Base-by-base conservation (phyloP, 2,797 vertebrate species). In the Chanos chanos region DNA sequence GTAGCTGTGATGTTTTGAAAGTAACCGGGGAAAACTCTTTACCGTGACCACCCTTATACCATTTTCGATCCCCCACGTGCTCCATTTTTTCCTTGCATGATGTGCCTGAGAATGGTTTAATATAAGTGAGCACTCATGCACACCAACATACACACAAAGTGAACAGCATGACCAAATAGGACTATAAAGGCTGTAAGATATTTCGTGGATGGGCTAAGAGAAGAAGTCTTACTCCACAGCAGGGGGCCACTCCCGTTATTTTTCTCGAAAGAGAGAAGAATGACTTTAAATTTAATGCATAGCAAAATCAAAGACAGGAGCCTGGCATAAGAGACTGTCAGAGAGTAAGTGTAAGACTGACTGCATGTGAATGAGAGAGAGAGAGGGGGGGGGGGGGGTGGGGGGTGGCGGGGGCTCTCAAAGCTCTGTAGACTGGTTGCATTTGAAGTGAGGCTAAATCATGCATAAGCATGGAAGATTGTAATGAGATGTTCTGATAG, bases 381-480 rank as follows among this genome's bases (percentile, higher is more conserved):
- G 3, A 39, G 54, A 41, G 21, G 25, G 25, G 63, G 37, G 30
- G 8, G 30, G 30, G 30, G 31, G 13, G 39, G 6, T 30, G 10
- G n/a, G 13, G 13, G 12, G 36, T 37, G 16, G 15, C 19, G 18
- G 16, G 56, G 27, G 21, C 45, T 66, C 54, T 55, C 44, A 50
- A 22, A 37, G 13, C 37, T 28, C 27, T 57, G 59, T 54, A 54
- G 62, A 68, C 28, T 30, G 56, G 31, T 56, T 62, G 51, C 48
- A 56, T 71, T 48, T 58, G 64, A 62, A 54, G 47, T 64, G 51
- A 49, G 64, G 44, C 61, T 74, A 68, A 74, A 74, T 74, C 48
- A 65, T 74, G 64, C 49, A 61, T 68, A 68, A 74, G 67, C 51
- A 57, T 52, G 44, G 51, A 68, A 40, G 56, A 61, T 34, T n/a